Base-by-base conservation (phyloP, 1,140 invertebrate species). In the Conus betulinus region DNA sequence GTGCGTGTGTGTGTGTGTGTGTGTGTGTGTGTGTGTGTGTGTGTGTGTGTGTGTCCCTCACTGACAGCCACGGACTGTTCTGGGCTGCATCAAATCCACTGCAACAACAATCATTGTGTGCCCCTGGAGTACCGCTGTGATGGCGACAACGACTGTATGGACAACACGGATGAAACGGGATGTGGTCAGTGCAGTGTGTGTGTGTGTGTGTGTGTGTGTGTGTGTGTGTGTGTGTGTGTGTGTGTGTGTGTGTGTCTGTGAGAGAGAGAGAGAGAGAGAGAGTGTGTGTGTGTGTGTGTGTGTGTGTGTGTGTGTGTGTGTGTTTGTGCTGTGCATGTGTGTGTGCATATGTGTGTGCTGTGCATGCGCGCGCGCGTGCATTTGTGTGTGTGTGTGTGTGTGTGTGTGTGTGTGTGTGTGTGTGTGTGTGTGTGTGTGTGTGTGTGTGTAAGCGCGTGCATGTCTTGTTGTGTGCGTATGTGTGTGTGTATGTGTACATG, bases 61-160 rank as follows among this genome's bases (percentile, higher is more conserved):
- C 15, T 15, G 0, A 71, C 76, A 78, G 8, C 76, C 76, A 78
- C n/a, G 4, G 76, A 78, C 25, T 78, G 74, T 25, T 39, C 25
- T 7, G 76, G 76, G 5, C 76, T 17, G 8, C 76, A 78, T 82
- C 98, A 99, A 90, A 99, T 98, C 94, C 97, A 97, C 88, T 99
- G 98, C 94, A 96, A 97, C 74, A 99, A 99, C 93, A 90, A 90
- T 53, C 97, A 97, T 87, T 96, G 96, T 91, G 96, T 97, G 86
- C 96, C 96, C 20, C 95, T 95, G 17, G 87, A 95, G 94, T 97
- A 96, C 96, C 94, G 94, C 91, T 97, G 96, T 94, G 96, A 97
- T 91, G 91, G 91, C 23, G 91, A 93, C 79, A 91, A 93, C 82
- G 92, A 93, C 79, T 94, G 93, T 85, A 91, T 90, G 39, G 94